A percentile compares a stretch with the other conserved stretches of the same genome.
phyloP scores from a whole-genome alignment of 2,113 vertebrate species.

The Atractosteus spatula region DNA sequence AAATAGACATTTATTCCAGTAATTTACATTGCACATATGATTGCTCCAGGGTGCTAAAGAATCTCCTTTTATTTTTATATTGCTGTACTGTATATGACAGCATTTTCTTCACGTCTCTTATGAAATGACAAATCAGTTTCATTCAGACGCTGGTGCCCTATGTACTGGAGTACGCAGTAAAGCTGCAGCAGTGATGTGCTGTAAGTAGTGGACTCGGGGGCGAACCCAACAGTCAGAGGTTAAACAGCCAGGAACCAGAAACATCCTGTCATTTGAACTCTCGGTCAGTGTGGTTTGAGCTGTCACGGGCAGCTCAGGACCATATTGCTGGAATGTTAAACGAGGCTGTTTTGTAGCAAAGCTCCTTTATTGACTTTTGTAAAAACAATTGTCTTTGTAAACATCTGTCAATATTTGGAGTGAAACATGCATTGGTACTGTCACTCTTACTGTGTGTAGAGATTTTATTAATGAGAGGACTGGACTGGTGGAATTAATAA shows the following conservation, averaged over 20 bases:
- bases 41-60: no score
- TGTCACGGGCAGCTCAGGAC: background rate
- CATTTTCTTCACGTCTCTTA: background rate
- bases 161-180: background rate
- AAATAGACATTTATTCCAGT: no score
- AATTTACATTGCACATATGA: no score
- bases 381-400: conserved; percentile 41
- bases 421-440: conserved; percentile 18
- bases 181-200: background rate
- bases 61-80: no score
- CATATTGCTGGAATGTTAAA: background rate
- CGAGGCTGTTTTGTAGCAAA: conserved; percentile 28
- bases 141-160: background rate
- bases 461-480: conserved; percentile 38
- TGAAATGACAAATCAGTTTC: background rate
- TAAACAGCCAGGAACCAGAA: background rate
- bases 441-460: background rate
- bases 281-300: background rate
- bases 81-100: background rate
- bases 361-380: conserved; percentile 44
- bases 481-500: conserved; percentile 42
- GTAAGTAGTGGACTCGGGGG: background rate
- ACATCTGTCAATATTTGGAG: conserved; percentile 46
- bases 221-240: background rate
- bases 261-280: background rate